Base-by-base conservation (phyloP, 2,888 invertebrate species). In the Brenthis ino region DNA sequence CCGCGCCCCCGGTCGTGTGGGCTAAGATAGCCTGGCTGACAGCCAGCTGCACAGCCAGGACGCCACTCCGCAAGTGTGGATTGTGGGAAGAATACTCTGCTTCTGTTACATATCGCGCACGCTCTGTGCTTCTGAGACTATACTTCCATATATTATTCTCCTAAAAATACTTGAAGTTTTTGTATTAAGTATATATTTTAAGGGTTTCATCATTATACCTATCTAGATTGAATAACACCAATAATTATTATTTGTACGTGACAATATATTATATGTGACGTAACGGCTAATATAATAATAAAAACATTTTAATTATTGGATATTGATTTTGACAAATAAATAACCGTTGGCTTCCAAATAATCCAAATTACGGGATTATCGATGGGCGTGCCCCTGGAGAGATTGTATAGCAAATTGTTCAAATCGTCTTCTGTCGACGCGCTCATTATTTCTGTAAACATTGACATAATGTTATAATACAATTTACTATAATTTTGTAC, bases 21-120 rank as follows among this genome's bases (percentile, higher is more conserved):
- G 86, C 81, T 28, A 91, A 63, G 3, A 91, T 78, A 1, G 88
- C 85, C 47, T 84, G 81, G 70, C 86, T 88, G 75, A 90, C 78
- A 0, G 90, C 89, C 6, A 86, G 68, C 75, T 91, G 90, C 0
- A 90, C 82, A 0, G 85, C 87, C 12, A 91, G 77, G 79, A 88
- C 89, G 6, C 90, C 91, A 11, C 86, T 78, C 0, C 80, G 74
- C 5, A 90, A 76, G 74, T 88, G 85, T 2, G 82, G 83, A 75
- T 87, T 85, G 3, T 73, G 72, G 13, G 71, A 43, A 4, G 65
- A 60, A 37, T 48, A 56, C 0, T 76, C 76, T 0, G 66, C 14
- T 5, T 66, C 69, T 3, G 79, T 75, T 43, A 76, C 73, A 72
- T 80, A 79, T 1, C 77, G 76, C 2, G 89, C 88, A 1, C 85